Evolutionary conservation across 2,888 invertebrate species (phyloP).

Genomic region (Argyra leucocephala): DNA sequence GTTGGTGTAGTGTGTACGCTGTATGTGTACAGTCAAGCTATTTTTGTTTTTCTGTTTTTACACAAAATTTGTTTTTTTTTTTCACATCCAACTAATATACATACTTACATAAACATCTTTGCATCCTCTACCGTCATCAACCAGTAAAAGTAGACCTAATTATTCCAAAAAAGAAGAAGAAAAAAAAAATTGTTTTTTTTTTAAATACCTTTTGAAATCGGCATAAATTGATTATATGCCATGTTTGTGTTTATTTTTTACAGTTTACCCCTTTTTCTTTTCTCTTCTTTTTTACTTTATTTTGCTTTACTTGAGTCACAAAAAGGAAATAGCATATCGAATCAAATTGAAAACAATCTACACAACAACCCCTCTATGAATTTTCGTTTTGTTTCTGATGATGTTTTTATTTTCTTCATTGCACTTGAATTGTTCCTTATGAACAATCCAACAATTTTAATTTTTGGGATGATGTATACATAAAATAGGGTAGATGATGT

Average conservation of each 20-base stretch:
- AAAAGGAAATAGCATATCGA: neutral
- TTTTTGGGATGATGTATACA: neutral
- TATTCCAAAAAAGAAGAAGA: neutral
- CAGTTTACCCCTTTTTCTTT: neutral
- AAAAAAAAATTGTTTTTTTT: neutral
- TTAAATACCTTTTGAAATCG: slow-evolving; percentile 1
- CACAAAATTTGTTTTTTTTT: too few relatives aligned
- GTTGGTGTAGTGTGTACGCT: neutral
- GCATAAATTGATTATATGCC: neutral
- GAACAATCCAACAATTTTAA: neutral
- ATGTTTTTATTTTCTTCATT: neutral
- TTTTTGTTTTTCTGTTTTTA: neutral
- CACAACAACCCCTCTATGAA: neutral
- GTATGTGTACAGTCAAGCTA: too few relatives aligned
- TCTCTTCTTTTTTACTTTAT: too few relatives aligned
- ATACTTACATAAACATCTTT: too few relatives aligned
- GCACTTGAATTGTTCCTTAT: slow-evolving; percentile 1
- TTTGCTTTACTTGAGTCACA: neutral
- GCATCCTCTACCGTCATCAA: neutral
- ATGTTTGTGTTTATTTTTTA: neutral
- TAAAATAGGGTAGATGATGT: too few relatives aligned
- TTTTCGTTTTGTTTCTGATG: neutral
- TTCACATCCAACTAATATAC: too few relatives aligned
- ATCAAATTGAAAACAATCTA: neutral
- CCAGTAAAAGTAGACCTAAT: neutral